phyloP scores from a whole-genome alignment of 2,113 vertebrate species.

The human region DNA sequence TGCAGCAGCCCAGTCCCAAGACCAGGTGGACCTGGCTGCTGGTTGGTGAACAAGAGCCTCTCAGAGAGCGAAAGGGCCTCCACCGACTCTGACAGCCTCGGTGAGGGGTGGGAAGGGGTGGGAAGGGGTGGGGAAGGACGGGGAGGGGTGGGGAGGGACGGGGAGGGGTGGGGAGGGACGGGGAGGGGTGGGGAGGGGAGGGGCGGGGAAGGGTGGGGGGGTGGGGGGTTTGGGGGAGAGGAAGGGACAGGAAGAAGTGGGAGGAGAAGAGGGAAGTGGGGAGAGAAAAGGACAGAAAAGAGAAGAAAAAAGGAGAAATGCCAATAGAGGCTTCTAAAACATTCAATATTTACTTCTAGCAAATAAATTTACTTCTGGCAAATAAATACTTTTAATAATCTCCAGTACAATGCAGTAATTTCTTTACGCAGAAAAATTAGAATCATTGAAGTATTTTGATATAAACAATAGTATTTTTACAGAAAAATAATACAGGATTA shows the following conservation, averaged over 20 bases:
- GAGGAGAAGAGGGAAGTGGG: too few relatives aligned
- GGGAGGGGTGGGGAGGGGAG: background rate
- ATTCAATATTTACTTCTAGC: background rate
- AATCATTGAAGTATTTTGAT: background rate
- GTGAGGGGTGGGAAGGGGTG: background rate
- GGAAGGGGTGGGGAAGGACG: too few relatives aligned
- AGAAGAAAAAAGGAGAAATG: background rate
- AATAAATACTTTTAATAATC: background rate
- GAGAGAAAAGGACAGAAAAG: background rate
- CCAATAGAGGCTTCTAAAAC: background rate
- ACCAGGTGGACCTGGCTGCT: background rate
- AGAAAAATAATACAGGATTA: background rate
- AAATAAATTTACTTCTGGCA: background rate
- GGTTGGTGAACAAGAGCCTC: background rate
- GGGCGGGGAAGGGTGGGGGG: rapidly evolving
- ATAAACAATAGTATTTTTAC: background rate
- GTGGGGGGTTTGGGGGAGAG: background rate
- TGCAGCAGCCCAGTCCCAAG: background rate
- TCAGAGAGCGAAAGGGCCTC: background rate
- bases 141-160: background rate
- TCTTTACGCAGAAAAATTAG: background rate
- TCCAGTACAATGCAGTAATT: background rate
- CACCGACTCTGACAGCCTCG: background rate
- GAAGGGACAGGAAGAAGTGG: background rate
- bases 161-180: background rate